A percentile compares a stretch with the other conserved stretches of the same genome.
Conservation (phyloP, 2,113 vertebrate species). For the Calidris pugnax region DNA sequence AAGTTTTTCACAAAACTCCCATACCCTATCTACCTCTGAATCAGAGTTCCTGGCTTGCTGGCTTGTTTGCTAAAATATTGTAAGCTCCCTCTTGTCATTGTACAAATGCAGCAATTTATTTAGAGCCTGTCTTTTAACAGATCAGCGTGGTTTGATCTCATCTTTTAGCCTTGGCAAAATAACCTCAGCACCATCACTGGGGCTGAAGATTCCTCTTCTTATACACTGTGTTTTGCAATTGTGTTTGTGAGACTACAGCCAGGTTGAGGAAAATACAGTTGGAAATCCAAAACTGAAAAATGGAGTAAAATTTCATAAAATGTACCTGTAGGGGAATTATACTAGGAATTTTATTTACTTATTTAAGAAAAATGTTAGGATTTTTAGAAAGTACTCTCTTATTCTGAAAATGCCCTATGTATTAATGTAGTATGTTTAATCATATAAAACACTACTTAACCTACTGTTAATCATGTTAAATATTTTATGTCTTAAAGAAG, state of each 20-base stretch:
- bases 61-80: neutral
- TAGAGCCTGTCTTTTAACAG: neutral
- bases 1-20: neutral
- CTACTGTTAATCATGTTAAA: neutral
- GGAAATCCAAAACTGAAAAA: neutral
- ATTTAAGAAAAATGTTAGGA: neutral
- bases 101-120: slow-evolving; percentile 27
- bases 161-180: neutral
- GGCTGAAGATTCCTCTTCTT: neutral
- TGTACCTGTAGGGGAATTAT: neutral
- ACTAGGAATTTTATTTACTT: neutral
- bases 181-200: neutral
- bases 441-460: neutral
- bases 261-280: neutral
- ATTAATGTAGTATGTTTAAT: neutral
- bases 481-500: neutral
- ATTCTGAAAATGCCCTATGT: neutral
- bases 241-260: neutral
- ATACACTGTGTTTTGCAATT: neutral
- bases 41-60: neutral
- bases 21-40: neutral
- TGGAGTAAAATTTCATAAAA: neutral
- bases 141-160: neutral
- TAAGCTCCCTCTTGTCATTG: neutral
- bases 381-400: neutral